Base-by-base conservation (phyloP, 2,113 vertebrate genomes). In the Muntiacus muntjak region DNA sequence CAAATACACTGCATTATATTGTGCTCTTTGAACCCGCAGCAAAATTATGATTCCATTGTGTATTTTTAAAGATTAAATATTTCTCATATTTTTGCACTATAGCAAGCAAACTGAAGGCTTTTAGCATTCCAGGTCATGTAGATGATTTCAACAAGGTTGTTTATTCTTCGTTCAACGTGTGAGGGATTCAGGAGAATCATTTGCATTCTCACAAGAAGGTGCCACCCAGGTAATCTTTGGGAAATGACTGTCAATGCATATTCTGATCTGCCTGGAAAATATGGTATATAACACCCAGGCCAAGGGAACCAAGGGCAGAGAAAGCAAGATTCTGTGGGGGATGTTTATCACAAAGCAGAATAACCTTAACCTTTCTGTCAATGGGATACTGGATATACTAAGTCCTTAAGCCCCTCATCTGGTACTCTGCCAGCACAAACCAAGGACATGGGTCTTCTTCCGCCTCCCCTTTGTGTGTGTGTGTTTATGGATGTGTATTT, bases 1-100 rank as follows among this genome's bases (percentile, higher is more conserved):
- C 94, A 97, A 98, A 97, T 97, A 95, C 62, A 93, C 85, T 64
- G 55, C 57, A 30, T 92, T 94, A 93, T n/a, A 91, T 10, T 96
- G 95, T 93, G 71, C 86, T 91, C 95, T 98, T 97, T 96, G 95
- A 98, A 98, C 85, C 92, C 93, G 91, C 50, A 79, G 90, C 57
- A 95, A 98, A 97, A 95, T 97, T 94, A 97, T 87, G 98, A 94
- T 91, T 87, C 97, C 97, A 98, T n/a, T 98, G 98, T 98, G 94
- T 98, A 97, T 98, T 97, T 98, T 97, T 58, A 97, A 95, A 98
- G 96, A 97, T 97, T 98, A 98, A 98, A 98, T 97, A 98, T 97
- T 97, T 98, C 96, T 97, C 97, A 97, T 94, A 93, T 86, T 97
- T 98, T 96, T 93, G 86, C 1, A 2, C 67, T 91, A 50, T 13